Evolutionary conservation across 2,888 invertebrate genomes (phyloP).

Genomic region (Eutolmus rufibarbis): DNA sequence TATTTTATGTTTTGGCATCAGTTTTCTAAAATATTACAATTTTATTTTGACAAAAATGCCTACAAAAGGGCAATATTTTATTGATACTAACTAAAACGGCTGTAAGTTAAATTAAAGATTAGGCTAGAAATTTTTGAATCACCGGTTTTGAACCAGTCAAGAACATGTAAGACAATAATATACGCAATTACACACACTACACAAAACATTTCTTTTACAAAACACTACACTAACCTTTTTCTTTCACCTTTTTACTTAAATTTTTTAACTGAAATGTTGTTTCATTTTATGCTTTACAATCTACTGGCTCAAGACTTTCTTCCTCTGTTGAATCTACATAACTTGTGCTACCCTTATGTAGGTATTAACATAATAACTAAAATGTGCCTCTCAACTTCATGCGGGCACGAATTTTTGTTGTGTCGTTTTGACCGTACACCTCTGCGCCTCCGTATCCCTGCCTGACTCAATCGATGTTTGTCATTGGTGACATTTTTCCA

Average conservation of each 20-base stretch:
- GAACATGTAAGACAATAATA: not conserved
- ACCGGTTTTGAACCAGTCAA: not conserved
- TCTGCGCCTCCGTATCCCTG: not conserved
- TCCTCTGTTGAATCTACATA: conserved; percentile 14
- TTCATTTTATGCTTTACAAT: conserved; percentile 17
- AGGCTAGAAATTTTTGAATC: not conserved
- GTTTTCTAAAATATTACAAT: too few species aligned
- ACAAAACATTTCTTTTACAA: not conserved
- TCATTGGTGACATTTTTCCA: not conserved
- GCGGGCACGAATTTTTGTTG: conserved; percentile 5
- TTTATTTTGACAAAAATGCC: too few species aligned
- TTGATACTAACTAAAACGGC: too few species aligned
- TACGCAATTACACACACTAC: not conserved
- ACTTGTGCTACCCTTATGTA: conserved; percentile 26
- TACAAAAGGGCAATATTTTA: too few species aligned
- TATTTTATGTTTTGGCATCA: too few species aligned
- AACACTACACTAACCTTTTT: not conserved
- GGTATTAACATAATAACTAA: conserved; percentile 21
- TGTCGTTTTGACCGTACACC: not conserved
- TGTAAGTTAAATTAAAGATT: not conserved
- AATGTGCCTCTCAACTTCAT: not conserved
- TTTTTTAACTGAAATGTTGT: not conserved
- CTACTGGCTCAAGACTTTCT: conserved; percentile 14
- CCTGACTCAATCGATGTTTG: not conserved
- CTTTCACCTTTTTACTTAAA: not conserved